These are phyloP conservation scores for Exocentrus adspersus DNA, from an alignment of 2,888 invertebrate genomes.

Conservation along the genomic window DNA sequence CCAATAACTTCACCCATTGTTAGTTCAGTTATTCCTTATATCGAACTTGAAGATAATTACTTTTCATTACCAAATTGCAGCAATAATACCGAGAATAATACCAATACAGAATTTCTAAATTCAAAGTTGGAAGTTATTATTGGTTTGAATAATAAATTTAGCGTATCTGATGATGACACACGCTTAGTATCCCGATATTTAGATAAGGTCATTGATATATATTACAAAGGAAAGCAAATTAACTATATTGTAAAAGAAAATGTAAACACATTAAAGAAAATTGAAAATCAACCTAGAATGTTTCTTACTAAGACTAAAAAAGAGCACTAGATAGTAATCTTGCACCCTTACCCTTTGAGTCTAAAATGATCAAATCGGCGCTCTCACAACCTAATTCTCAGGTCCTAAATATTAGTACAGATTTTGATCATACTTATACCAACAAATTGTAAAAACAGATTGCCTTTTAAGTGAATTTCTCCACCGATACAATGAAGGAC, in stretches of 20 bases:
- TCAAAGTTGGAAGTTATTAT: not conserved
- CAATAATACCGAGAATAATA: too few species aligned
- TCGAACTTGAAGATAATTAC: too few species aligned
- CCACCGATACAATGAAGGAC: too few species aligned
- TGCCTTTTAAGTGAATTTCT: too few species aligned
- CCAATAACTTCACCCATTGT: not conserved
- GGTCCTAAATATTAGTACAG: not conserved
- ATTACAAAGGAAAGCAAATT: not conserved
- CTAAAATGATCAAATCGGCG: not conserved
- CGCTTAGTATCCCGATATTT: not conserved
- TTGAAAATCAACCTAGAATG: not conserved
- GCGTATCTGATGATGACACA: not conserved
- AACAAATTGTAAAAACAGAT: too few species aligned
- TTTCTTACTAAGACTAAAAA: not conserved
- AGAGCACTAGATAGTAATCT: not conserved
- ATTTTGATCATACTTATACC: not conserved
- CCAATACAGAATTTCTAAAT: not conserved
- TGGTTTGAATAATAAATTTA: constrained; percentile 4
- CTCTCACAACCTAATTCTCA: not conserved
- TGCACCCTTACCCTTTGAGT: not conserved
- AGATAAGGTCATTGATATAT: not conserved
- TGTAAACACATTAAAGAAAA: not conserved
- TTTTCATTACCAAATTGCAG: too few species aligned
- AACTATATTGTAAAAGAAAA: not conserved
- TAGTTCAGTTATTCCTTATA: not conserved